Percentiles rank a stretch among this genome's conserved stretches.
Evolutionary conservation across 2,888 invertebrate species (phyloP).

Genomic region (Amblyteles armatorius): DNA sequence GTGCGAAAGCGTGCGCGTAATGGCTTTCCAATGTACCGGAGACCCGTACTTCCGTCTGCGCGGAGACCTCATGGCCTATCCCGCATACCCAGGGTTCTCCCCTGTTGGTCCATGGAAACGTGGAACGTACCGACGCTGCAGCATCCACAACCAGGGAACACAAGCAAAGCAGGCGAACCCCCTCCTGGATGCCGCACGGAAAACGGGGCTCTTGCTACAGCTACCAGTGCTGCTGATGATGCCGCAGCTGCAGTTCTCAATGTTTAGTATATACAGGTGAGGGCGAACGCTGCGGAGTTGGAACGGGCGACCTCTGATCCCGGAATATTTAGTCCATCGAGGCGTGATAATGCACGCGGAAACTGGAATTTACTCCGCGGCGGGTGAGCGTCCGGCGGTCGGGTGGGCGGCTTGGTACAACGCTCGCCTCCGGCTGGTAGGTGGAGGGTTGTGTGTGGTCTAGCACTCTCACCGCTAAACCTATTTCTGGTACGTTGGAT

Average conservation of each 20-base stretch:
- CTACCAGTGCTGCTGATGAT: slow-evolving; percentile 31
- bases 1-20: slow-evolving; percentile 74
- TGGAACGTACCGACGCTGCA: slow-evolving; percentile 46
- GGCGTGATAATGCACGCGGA: slow-evolving; percentile 73
- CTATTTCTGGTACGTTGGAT: slow-evolving; percentile 40
- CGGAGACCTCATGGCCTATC: slow-evolving; percentile 52
- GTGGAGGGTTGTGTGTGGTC: slow-evolving; percentile 42
- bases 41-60: slow-evolving; percentile 65
- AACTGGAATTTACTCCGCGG: slow-evolving; percentile 74
- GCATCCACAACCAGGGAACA: slow-evolving; percentile 42
- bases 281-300: slow-evolving; percentile 1
- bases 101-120: slow-evolving; percentile 29
- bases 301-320: slow-evolving; percentile 53
- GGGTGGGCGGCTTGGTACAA: slow-evolving; percentile 39
- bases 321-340: slow-evolving; percentile 75
- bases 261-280: slow-evolving; percentile 10
- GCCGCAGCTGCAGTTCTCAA: slow-evolving; percentile 52
- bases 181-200: background rate
- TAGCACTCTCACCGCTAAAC: slow-evolving; percentile 17
- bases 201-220: slow-evolving; percentile 4
- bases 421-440: slow-evolving; percentile 42
- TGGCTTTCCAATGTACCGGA: slow-evolving; percentile 80
- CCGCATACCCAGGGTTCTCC: slow-evolving; percentile 23
- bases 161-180: slow-evolving; percentile 49
- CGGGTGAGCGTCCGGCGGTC: slow-evolving; percentile 50